These are phyloP conservation scores for rat (Rattus norvegicus) DNA, from an alignment of 2,113 vertebrate species.

Conservation along the genomic window DNA sequence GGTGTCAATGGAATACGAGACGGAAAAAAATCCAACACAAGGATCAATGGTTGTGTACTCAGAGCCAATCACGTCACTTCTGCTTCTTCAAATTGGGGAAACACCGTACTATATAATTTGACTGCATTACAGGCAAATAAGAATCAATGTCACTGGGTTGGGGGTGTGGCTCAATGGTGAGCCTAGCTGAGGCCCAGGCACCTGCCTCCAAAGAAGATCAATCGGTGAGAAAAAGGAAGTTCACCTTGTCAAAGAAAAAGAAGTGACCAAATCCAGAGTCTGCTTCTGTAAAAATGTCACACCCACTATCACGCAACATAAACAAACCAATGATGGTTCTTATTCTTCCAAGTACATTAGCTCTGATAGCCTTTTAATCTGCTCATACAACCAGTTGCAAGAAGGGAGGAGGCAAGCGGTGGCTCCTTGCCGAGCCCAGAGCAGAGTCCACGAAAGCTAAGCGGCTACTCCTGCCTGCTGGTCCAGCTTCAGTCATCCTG, in stretches of 20 bases:
- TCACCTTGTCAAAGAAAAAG: background rate
- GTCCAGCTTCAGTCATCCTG: background rate
- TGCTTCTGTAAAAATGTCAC: slow-evolving; percentile 48
- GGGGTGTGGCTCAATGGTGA: background rate
- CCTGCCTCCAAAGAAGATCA: background rate
- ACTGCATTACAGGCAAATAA: slow-evolving; percentile 1
- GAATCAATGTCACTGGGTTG: background rate
- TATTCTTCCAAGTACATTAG: slow-evolving; percentile 47
- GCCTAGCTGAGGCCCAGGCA: background rate
- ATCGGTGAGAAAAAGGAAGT: background rate
- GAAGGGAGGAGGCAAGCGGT: background rate
- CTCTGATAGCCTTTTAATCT: slow-evolving; percentile 53
- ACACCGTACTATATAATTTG: background rate
- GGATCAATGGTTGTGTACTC: background rate
- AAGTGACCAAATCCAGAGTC: background rate
- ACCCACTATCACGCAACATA: background rate
- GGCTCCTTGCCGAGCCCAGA: background rate
- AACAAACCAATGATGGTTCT: slow-evolving; percentile 30
- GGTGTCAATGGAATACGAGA: no score
- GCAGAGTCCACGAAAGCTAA: background rate
- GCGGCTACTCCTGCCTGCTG: background rate
- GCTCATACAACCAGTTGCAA: background rate
- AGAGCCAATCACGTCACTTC: background rate
- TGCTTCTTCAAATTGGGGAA: background rate
- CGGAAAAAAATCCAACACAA: background rate